These are phyloP conservation scores for Xerus rutilus DNA, from an alignment of 2,797 vertebrate genomes.

Conservation along the genomic window DNA sequence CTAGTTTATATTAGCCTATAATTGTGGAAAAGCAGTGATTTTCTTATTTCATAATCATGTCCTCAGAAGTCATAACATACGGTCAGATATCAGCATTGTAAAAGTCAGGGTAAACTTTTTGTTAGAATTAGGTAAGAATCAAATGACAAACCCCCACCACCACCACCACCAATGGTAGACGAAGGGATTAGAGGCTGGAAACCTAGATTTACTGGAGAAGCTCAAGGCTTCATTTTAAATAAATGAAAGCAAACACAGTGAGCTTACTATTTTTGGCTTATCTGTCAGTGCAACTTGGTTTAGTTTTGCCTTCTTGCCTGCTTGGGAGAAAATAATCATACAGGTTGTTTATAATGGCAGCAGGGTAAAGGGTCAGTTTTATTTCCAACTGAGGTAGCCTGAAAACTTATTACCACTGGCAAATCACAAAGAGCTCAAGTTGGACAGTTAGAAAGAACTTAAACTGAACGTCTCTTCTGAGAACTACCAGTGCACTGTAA, in stretches of 20 bases:
- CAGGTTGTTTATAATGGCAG: not conserved
- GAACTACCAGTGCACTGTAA: not conserved
- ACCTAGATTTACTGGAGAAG: not conserved
- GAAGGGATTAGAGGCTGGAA: slow-evolving; percentile 1
- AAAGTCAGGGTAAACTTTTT: slow-evolving; percentile 1
- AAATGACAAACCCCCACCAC: not conserved
- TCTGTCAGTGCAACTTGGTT: not conserved
- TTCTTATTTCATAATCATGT: not conserved
- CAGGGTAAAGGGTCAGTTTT: not conserved
- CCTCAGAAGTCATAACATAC: not conserved
- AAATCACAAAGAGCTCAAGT: not conserved
- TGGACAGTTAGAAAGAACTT: not conserved
- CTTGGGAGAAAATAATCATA: not conserved
- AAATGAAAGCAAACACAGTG: not conserved
- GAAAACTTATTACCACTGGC: not conserved
- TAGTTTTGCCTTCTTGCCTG: not conserved
- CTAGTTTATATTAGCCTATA: not conserved
- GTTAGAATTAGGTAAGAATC: not conserved
- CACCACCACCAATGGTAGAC: not conserved
- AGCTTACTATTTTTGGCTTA: slow-evolving; percentile 27
- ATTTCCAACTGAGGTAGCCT: not conserved
- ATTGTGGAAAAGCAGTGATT: not conserved
- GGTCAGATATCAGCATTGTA: not conserved
- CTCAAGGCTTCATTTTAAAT: not conserved
- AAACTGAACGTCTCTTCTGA: not conserved